Conservation (phyloP, 2,888 invertebrate species). For the Parthenolecanium corni region DNA sequence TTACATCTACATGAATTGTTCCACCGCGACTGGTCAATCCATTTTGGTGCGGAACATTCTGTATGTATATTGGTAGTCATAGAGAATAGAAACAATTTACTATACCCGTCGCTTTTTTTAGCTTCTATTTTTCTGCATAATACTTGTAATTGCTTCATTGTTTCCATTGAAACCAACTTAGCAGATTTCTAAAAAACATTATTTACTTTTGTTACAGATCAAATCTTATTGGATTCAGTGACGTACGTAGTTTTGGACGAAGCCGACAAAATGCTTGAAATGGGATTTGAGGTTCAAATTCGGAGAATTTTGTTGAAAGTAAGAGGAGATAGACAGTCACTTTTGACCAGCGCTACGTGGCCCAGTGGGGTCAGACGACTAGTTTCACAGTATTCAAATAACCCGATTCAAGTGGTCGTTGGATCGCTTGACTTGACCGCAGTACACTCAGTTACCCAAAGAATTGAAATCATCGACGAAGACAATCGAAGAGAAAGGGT, state of each 20-base stretch:
- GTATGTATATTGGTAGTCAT: no score
- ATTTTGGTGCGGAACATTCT: no score
- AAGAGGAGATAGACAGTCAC: conserved; percentile 81
- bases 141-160: no score
- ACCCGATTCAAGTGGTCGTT: conserved; percentile 82
- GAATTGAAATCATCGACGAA: conserved; percentile 60
- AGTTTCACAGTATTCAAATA: conserved; percentile 73
- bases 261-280: conserved; percentile 76
- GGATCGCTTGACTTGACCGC: conserved; percentile 81
- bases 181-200: neutral
- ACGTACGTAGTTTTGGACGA: conserved; percentile 89
- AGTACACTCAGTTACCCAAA: conserved; percentile 74
- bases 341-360: conserved; percentile 94
- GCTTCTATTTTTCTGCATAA: no score
- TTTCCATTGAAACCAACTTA: no score
- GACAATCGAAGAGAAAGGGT: conserved; percentile 46
- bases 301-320: conserved; percentile 66
- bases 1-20: no score
- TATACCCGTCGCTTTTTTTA: no score
- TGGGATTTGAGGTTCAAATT: conserved; percentile 83
- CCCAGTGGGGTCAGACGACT: conserved; percentile 73
- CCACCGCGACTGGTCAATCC: no score
- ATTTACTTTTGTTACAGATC: conserved; percentile 6
- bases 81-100: no score
- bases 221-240: conserved; percentile 39